Base-by-base conservation (phyloP, 1,140 invertebrate species). In the Pogonus chalceus region DNA sequence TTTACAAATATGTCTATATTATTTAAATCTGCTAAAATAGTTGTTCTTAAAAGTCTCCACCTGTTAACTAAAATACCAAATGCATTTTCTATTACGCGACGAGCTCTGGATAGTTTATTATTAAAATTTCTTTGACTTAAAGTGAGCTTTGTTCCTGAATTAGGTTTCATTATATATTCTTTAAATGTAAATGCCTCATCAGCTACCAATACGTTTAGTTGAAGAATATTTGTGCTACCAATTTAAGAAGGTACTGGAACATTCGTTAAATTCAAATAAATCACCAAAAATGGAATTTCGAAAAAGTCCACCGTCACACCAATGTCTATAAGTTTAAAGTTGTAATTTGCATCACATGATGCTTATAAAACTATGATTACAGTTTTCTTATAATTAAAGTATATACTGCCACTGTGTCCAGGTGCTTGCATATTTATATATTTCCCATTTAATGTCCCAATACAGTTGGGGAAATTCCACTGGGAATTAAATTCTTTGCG, bases 351-450 rank as follows among this genome's bases (percentile, higher is more conserved):
- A 62, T 74, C 68, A 31, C 62, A 64, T 2, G 69, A 31, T 10
- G 65, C 72, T 7, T 72, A 56, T 20, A 75, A 57, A 9, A 73
- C 66, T 20, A 71, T 62, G 31, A 62, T 68, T 50, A 66, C 71
- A 24, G 51, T 62, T 16, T 62, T 50, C 49, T 73, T 74, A 49
- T 74, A 70, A 55, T 73, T 73, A 35, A 63, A 70, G 59, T 59
- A 75, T 16, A 56, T 20, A 2, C 62, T 57, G 18, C 72, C 69
- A 49, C 60, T 57, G 21, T 62, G 58, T 2, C 51, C 21, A 2
- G 69, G 70, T 21, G 57, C 59, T 21, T 61, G 47, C 22, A 73
- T 68, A 22, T 51, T 24, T 14, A 73, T 56, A 53, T 74, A 70
- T 55, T 72, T 74, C 14, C 71, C 69, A 62, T 74, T 71, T 10